Percentiles rank a stretch among this genome's conserved stretches.
phyloP scores from a whole-genome alignment of 2,888 invertebrate species.

The Mongoloraphidia duomilia region DNA sequence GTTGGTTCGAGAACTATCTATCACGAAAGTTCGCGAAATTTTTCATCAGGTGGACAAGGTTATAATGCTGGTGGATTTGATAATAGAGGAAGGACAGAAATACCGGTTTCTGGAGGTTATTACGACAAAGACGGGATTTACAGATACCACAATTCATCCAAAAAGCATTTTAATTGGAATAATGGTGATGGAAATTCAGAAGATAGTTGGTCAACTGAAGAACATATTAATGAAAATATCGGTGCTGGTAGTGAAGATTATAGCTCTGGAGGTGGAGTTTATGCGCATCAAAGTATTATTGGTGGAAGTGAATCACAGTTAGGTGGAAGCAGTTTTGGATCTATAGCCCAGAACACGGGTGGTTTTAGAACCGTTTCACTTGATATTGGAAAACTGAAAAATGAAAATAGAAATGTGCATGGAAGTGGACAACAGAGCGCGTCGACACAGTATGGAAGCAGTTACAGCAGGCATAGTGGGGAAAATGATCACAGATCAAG shows the following conservation, averaged over 20 bases:
- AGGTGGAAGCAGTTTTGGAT: conserved; percentile 5
- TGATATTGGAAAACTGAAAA: conserved; percentile 15
- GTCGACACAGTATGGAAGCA: conserved; percentile 3
- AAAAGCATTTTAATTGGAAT: not conserved
- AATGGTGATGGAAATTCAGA: not conserved
- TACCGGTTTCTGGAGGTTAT: no score
- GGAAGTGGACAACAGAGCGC: not conserved
- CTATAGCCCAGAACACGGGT: conserved; percentile 17
- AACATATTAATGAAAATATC: not conserved
- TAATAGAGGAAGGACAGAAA: no score
- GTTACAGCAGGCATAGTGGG: conserved; percentile 5
- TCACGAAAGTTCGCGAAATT: no score
- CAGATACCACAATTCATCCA: not conserved
- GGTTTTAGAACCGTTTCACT: conserved; percentile 20
- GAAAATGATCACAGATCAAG: not conserved
- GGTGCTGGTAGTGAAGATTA: not conserved
- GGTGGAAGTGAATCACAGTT: not conserved
- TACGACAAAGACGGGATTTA: no score
- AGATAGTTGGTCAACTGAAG: not conserved
- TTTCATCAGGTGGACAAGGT: no score
- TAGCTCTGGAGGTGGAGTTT: conserved; percentile 19
- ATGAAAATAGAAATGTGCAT: not conserved
- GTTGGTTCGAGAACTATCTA: no score
- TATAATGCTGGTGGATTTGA: no score
- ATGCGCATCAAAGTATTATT: not conserved